These are phyloP conservation scores for Pseudochirops cupreus DNA, from an alignment of 2,797 vertebrate species.

Conservation along the genomic window DNA sequence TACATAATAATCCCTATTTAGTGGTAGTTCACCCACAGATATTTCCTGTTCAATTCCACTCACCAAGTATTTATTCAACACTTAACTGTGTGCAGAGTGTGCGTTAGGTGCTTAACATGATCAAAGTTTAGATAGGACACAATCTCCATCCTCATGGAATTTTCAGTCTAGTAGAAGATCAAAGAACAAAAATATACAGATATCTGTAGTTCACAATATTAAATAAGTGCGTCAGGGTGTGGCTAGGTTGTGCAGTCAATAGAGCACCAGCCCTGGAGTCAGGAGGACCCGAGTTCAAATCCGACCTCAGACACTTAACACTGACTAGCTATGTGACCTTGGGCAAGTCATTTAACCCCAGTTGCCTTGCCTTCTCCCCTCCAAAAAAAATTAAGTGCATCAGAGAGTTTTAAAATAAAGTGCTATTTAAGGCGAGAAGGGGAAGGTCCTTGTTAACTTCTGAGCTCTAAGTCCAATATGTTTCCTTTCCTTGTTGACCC, in stretches of 20 bases:
- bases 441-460: background rate
- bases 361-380: no score
- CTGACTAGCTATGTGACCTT: no score
- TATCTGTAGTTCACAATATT: background rate
- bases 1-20: background rate
- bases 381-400: background rate
- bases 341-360: no score
- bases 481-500: slow-evolving; percentile 10
- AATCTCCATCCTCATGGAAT: background rate
- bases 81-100: background rate
- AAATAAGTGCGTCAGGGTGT: background rate
- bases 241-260: no score
- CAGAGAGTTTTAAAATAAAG: background rate
- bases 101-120: background rate
- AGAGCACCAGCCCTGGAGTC: no score
- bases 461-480: background rate
- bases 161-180: background rate
- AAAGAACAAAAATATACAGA: background rate
- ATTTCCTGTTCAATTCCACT: background rate
- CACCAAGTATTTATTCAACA: background rate
- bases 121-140: background rate
- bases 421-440: background rate
- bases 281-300: no score
- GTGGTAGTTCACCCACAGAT: background rate
- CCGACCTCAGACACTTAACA: no score